phyloP scores from a whole-genome alignment of 2,113 vertebrate genomes.

The Helogale parvula region DNA sequence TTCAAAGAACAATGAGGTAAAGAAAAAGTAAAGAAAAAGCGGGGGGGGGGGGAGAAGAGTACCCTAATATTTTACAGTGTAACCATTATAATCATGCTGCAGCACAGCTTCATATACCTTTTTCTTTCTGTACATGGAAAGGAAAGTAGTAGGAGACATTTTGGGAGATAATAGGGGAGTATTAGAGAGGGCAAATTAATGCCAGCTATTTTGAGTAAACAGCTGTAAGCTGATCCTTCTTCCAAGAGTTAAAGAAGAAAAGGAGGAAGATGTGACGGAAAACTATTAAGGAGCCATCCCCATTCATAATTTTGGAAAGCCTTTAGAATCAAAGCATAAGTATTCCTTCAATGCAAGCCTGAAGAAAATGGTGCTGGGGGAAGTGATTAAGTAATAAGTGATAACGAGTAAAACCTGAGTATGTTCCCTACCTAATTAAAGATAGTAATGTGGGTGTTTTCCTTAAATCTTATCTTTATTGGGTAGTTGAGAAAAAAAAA shows the following conservation, averaged over 20 bases:
- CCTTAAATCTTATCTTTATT: not conserved
- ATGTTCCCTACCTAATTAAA: not conserved
- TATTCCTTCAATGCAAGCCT: not conserved
- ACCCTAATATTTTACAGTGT: not conserved
- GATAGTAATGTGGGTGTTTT: not conserved
- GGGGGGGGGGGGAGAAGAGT: not conserved
- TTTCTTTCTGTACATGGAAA: not conserved
- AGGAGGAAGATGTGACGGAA: not conserved
- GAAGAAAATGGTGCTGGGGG: not conserved
- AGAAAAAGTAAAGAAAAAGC: not conserved
- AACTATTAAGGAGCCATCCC: not conserved
- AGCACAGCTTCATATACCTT: not conserved
- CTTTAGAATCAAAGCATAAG: not conserved
- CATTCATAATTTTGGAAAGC: not conserved
- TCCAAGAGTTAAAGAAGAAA: not conserved
- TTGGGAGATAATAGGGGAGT: not conserved
- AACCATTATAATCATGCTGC: not conserved
- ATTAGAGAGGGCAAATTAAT: not conserved
- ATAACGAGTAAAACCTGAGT: not conserved
- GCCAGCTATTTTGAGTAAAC: not conserved
- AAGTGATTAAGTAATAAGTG: not conserved
- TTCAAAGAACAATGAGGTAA: conserved; percentile 47
- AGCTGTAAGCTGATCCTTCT: conserved; percentile 16
- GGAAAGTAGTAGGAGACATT: not conserved
- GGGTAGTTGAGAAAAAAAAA: not conserved